A percentile compares a stretch with the other conserved stretches of the same genome.
phyloP scores from a whole-genome alignment of 2,797 vertebrate species.

The Gadopsis marmoratus region DNA sequence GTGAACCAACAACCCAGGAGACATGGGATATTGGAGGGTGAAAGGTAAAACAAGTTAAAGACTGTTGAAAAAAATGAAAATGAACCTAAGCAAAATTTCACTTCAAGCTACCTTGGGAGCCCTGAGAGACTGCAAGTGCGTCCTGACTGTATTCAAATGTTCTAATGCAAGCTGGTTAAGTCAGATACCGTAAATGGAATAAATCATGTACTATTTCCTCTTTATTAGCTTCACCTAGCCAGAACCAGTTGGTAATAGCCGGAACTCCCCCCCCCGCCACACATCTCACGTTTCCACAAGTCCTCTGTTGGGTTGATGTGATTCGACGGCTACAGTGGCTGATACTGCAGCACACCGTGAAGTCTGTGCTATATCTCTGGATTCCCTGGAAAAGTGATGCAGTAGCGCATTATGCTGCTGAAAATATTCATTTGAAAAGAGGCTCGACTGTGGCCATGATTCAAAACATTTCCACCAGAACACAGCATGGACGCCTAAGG shows the following conservation, averaged over 20 bases:
- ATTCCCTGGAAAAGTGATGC: not conserved
- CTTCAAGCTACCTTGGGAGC: not conserved
- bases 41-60: conserved; percentile 26
- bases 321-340: too few species aligned
- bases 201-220: not conserved
- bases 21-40: conserved; percentile 1
- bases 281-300: not conserved
- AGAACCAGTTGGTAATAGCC: not conserved
- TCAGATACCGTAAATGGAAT: not conserved
- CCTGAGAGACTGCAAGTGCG: not conserved
- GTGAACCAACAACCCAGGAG: conserved; percentile 18
- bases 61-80: conserved; percentile 14
- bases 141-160: not conserved
- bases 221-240: not conserved
- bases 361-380: not conserved
- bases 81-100: conserved; percentile 9
- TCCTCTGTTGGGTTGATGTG: not conserved
- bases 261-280: not conserved
- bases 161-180: not conserved
- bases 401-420: not conserved
- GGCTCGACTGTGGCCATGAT: not conserved
- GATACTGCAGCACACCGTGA: not conserved
- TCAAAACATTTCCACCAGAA: not conserved
- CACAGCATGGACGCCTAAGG: not conserved
- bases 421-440: not conserved